Percentiles rank a stretch among this genome's conserved stretches.
These are phyloP conservation scores for Atta colombica DNA, from an alignment of 1,140 invertebrate genomes.

Conservation along the genomic window DNA sequence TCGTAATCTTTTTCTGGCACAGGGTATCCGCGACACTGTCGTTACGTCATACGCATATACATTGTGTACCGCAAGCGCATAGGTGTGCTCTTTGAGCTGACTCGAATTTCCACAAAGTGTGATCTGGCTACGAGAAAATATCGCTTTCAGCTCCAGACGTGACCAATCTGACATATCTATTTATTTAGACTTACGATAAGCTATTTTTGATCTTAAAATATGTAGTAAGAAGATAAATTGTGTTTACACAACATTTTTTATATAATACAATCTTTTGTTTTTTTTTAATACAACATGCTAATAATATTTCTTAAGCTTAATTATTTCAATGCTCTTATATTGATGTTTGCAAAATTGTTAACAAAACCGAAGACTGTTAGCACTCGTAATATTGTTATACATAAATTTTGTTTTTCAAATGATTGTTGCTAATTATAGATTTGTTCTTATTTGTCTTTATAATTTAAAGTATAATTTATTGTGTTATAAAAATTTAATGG, in stretches of 20 bases:
- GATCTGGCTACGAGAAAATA: not conserved
- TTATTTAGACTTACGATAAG: not conserved
- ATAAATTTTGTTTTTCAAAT: not conserved
- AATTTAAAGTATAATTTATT: not conserved
- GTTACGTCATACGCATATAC: conserved; percentile 22
- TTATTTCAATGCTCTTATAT: not conserved
- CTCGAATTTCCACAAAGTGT: conserved; percentile 65
- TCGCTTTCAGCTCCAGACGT: conserved; percentile 1
- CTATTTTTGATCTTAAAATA: not conserved
- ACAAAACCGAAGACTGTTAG: not conserved
- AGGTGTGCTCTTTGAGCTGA: conserved; percentile 64
- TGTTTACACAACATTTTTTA: not conserved
- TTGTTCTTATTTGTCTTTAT: not conserved
- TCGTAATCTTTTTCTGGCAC: conserved; percentile 53
- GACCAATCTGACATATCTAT: conserved; percentile 18
- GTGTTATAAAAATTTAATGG: conserved; percentile 9
- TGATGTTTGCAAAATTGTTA: not conserved
- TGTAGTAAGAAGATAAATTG: not conserved
- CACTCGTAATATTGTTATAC: not conserved
- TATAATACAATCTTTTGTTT: not conserved
- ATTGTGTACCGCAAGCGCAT: conserved; percentile 38
- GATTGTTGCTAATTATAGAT: not conserved
- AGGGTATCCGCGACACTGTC: conserved; percentile 19
- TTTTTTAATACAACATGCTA: not conserved
- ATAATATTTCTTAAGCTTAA: not conserved